Conservation (phyloP, 2,797 vertebrate species). For the Tinamus major region DNA sequence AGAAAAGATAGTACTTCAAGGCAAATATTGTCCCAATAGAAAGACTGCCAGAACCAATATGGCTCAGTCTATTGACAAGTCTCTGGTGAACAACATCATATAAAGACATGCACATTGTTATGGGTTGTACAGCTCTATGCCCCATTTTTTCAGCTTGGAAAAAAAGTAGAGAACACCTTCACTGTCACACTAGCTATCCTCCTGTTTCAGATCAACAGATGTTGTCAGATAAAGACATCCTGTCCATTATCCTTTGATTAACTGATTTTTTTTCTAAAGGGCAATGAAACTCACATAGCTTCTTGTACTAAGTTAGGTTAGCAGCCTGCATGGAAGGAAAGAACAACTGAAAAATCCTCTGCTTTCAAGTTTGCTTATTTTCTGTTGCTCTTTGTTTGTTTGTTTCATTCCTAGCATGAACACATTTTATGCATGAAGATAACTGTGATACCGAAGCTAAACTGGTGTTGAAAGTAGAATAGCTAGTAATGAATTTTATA, state of each 20-base stretch:
- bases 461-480: constrained; percentile 6
- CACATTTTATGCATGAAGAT: constrained; percentile 19
- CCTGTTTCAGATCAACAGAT: constrained; percentile 79
- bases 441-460: constrained; percentile 33
- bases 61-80: constrained; percentile 92
- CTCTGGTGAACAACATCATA: constrained; percentile 90
- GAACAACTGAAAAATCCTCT: constrained; percentile 1
- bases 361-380: not conserved
- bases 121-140: constrained; percentile 72
- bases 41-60: constrained; percentile 94
- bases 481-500: constrained; percentile 17
- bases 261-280: constrained; percentile 34
- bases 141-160: constrained; percentile 71
- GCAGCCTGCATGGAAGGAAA: constrained; percentile 9
- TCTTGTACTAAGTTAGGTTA: constrained; percentile 43
- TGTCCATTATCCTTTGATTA: constrained; percentile 67
- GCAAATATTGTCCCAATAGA: constrained; percentile 96
- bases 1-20: constrained; percentile 98
- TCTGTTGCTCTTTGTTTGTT: not conserved
- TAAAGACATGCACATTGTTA: constrained; percentile 86
- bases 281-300: constrained; percentile 48
- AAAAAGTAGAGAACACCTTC: constrained; percentile 70
- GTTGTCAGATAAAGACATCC: constrained; percentile 76
- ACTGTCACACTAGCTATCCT: constrained; percentile 74
- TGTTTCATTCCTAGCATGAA: not conserved